Evolutionary conservation across 2,888 invertebrate species (phyloP).

Genomic region (Nematopogon swammerdamellus): DNA sequence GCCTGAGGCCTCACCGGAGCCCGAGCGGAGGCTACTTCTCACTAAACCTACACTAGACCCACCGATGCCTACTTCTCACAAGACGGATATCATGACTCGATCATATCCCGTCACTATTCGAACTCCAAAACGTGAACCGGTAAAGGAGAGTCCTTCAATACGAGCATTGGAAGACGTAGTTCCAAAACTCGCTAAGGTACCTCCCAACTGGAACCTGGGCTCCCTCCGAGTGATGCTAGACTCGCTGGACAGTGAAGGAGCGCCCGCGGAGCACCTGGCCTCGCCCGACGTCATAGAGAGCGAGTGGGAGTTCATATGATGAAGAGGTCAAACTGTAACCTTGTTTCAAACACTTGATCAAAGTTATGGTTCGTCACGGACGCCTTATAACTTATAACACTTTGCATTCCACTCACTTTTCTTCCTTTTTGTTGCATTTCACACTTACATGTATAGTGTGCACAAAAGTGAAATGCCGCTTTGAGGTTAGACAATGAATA

Average conservation of each 20-base stretch:
- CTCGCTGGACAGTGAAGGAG: not conserved
- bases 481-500: too few species aligned
- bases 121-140: slow-evolving; percentile 3
- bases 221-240: slow-evolving; percentile 41
- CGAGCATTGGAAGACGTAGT: slow-evolving; percentile 24
- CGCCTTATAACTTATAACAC: too few species aligned
- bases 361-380: not conserved
- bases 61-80: slow-evolving; percentile 1
- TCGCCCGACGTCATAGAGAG: slow-evolving; percentile 44
- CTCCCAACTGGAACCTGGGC: slow-evolving; percentile 58
- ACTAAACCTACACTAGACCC: slow-evolving; percentile 7
- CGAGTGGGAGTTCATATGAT: slow-evolving; percentile 47
- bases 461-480: too few species aligned
- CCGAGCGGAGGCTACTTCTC: slow-evolving; percentile 7
- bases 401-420: too few species aligned
- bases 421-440: too few species aligned
- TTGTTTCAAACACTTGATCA: not conserved
- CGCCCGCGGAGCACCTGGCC: slow-evolving; percentile 12
- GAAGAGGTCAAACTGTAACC: slow-evolving; percentile 11
- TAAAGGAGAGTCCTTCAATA: slow-evolving; percentile 4
- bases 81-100: not conserved
- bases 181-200: slow-evolving; percentile 49
- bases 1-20: slow-evolving; percentile 6
- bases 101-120: slow-evolving; percentile 1
- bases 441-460: too few species aligned